Percentiles rank a stretch among this genome's conserved stretches.
phyloP scores from a whole-genome alignment of 2,797 vertebrate genomes.

The Pachyuromys duprasi region DNA sequence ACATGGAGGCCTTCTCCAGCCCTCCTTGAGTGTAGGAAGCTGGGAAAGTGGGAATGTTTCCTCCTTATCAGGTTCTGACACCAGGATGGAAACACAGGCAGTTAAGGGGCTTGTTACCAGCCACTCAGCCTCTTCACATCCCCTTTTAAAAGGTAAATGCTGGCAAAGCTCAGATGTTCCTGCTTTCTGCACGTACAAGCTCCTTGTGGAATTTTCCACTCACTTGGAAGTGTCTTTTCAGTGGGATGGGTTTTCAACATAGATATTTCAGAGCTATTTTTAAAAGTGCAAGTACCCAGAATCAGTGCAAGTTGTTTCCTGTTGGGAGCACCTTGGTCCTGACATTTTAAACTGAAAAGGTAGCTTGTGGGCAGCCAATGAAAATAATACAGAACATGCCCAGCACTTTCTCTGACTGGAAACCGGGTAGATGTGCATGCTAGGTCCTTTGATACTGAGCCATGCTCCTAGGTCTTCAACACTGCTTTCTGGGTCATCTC shows the following conservation, averaged over 20 bases:
- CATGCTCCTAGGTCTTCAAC: neutral
- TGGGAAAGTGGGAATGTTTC: neutral
- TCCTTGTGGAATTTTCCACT: slow-evolving; percentile 78
- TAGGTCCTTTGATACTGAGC: neutral
- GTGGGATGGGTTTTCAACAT: slow-evolving; percentile 25
- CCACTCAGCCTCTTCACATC: slow-evolving; percentile 70
- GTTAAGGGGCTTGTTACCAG: neutral
- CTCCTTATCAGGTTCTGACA: neutral
- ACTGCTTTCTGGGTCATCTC: neutral
- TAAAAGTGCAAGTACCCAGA: slow-evolving; percentile 73
- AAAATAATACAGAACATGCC: neutral
- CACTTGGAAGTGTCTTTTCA: slow-evolving; percentile 73
- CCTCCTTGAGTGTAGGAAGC: neutral
- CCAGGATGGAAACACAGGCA: neutral
- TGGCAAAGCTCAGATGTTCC: slow-evolving; percentile 65
- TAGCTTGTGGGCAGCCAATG: neutral
- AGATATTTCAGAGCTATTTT: slow-evolving; percentile 70
- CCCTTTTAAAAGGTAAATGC: slow-evolving; percentile 74
- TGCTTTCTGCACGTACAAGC: slow-evolving; percentile 64
- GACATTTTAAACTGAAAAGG: neutral
- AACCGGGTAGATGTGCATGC: too few relatives aligned
- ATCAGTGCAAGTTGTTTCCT: slow-evolving; percentile 50
- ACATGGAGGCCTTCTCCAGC: accelerated
- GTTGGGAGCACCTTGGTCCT: slow-evolving; percentile 50
- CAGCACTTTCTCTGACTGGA: neutral